phyloP scores from a whole-genome alignment of 2,888 invertebrate species.

The Chironomus riparius region DNA sequence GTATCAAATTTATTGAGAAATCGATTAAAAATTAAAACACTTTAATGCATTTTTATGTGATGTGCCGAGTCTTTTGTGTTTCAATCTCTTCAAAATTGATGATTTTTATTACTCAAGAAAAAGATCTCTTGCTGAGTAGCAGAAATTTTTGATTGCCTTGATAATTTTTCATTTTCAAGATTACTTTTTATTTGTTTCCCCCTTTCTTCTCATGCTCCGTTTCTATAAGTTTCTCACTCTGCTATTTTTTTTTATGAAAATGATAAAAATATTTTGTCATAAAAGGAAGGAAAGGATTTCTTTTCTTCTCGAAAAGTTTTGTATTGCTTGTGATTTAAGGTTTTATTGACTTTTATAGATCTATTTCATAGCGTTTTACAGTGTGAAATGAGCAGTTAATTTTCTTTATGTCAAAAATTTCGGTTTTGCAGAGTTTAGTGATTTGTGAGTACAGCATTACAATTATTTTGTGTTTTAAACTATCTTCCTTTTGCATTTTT shows the following conservation, averaged over 20 bases:
- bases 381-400: too few species aligned
- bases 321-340: constrained; percentile 1
- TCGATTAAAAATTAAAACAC: constrained; percentile 7
- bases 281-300: constrained; percentile 17
- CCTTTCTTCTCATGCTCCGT: background rate
- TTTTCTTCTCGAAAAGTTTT: background rate
- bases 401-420: too few species aligned
- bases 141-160: background rate
- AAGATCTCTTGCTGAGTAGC: background rate
- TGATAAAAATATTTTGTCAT: constrained; percentile 12
- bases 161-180: background rate
- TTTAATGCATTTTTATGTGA: background rate
- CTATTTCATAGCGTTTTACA: background rate
- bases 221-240: background rate
- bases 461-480: too few species aligned
- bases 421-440: too few species aligned
- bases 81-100: background rate
- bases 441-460: too few species aligned
- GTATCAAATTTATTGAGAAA: background rate
- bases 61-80: background rate
- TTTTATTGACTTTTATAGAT: constrained; percentile 19
- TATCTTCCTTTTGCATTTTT: too few species aligned
- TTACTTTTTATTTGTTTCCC: background rate
- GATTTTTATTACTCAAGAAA: background rate
- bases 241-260: background rate